Base-by-base conservation (phyloP, 2,113 vertebrate species). In the Phylloscopus trochiloides region DNA sequence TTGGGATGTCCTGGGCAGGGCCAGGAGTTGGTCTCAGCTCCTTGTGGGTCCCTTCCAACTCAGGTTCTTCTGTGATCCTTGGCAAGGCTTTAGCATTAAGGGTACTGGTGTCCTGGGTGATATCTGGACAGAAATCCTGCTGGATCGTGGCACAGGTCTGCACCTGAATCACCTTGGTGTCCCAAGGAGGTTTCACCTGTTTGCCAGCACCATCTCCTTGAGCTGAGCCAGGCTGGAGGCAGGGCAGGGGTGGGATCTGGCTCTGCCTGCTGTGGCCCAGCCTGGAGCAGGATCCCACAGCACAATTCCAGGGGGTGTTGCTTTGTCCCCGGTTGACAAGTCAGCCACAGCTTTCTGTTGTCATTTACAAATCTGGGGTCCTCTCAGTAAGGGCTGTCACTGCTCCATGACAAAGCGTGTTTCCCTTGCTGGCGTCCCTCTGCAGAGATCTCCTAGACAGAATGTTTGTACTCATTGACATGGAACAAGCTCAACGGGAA, bases 191-290 rank as follows among this genome's bases (percentile, higher is more conserved):
- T 19, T 36, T 52, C 54, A 16, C 7, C 52, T 29, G 0, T 81
- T 57, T 70, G 42, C 29, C 48, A 6, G 3, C 59, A 10, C 6
- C 0, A 0, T 4, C 6, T 6, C 15, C 34, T 32, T 3, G 67
- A 34, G 48, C 54, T 14, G 34, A 14, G 19, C 17, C 25, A 12
- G 36, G 3, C 22, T 25, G 45, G 34, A 63, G 57, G 32, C 36
- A 25, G 61, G 55, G 58, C 31, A 61, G 32, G 25, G 59, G 4
- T 10, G 6, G 5, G 20, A 26, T 20, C 5, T 3, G 48, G 5
- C 16, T 7, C 7, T 48, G 32, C 28, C 28, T 12, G 12, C 29
- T 22, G 14, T 26, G 54, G 48, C 11, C 24, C 47, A 38, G 71
- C 6, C 54, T 55, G 38, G 38, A 71, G 59, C 31, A 85, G 57